Percentiles rank a stretch among this genome's conserved stretches.
phyloP scores from a whole-genome alignment of 1,140 invertebrate species.

The Drosophila guanche region DNA sequence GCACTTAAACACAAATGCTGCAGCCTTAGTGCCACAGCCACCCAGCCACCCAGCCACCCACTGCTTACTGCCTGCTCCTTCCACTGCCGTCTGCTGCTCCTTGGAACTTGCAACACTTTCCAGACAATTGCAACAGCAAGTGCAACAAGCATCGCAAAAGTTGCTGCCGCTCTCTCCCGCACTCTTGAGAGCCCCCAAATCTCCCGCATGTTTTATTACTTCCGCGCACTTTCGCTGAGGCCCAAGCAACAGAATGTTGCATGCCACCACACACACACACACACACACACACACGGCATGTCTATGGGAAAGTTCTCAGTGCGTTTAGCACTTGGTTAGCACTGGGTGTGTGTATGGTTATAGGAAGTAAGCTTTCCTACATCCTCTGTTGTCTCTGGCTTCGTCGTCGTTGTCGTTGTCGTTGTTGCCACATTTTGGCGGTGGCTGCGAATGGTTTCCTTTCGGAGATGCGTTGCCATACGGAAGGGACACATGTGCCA shows the following conservation, averaged over 20 bases:
- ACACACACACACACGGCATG: background rate
- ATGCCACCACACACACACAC: background rate
- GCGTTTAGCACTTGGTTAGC: slow-evolving; percentile 63
- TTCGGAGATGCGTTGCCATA: slow-evolving; percentile 72
- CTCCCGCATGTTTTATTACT: slow-evolving; percentile 73
- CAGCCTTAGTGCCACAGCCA: slow-evolving; percentile 47
- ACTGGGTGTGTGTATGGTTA: slow-evolving; percentile 8
- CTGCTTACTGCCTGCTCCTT: slow-evolving; percentile 21
- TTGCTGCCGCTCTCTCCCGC: slow-evolving; percentile 30
- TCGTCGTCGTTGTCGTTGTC: background rate
- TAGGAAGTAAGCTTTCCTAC: slow-evolving; percentile 57
- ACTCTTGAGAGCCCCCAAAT: background rate
- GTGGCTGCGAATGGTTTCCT: slow-evolving; percentile 76
- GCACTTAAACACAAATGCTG: slow-evolving; percentile 76
- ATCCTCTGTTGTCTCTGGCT: slow-evolving; percentile 60
- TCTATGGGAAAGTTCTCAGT: slow-evolving; percentile 75
- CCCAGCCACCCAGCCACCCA: background rate
- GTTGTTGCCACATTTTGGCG: slow-evolving; percentile 77
- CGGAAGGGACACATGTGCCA: slow-evolving; percentile 40
- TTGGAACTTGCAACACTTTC: slow-evolving; percentile 56
- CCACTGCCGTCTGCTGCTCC: slow-evolving; percentile 5
- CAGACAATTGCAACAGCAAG: slow-evolving; percentile 69
- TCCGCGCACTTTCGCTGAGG: slow-evolving; percentile 75
- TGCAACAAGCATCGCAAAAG: slow-evolving; percentile 66
- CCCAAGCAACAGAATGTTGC: slow-evolving; percentile 56